phyloP scores from a whole-genome alignment of 2,888 invertebrate genomes.

The Ophioninae sp. region DNA sequence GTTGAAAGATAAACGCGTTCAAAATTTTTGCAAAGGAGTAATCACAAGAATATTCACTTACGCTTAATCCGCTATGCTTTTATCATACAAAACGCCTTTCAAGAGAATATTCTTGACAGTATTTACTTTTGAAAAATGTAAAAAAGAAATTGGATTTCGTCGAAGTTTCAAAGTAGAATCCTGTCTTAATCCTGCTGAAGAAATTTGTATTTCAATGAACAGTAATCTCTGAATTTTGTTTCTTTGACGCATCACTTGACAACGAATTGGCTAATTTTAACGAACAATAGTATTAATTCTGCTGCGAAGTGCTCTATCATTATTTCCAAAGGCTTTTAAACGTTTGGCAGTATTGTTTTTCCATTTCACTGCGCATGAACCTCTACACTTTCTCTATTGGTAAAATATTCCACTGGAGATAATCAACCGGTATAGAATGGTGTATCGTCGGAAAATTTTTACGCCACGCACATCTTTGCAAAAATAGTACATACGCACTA shows the following conservation, averaged over 20 bases:
- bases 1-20: no score
- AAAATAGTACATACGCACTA: background rate
- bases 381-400: background rate
- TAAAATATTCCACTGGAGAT: background rate
- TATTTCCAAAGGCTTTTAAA: constrained; percentile 2
- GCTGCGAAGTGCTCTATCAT: background rate
- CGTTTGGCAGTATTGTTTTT: background rate
- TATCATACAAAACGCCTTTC: no score
- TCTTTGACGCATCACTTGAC: background rate
- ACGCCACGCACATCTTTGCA: background rate
- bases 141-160: background rate
- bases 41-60: no score
- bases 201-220: background rate
- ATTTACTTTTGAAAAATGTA: no score
- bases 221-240: background rate
- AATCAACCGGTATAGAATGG: background rate
- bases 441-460: constrained; percentile 1
- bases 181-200: background rate
- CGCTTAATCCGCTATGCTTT: no score
- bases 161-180: no score
- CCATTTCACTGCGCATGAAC: background rate
- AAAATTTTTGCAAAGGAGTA: no score
- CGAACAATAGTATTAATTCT: background rate
- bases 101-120: no score
- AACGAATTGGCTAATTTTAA: background rate